A percentile compares a stretch with the other conserved stretches of the same genome.
phyloP scores from a whole-genome alignment of 1,140 invertebrate genomes.

The Trachymyrmex cornetzi region DNA sequence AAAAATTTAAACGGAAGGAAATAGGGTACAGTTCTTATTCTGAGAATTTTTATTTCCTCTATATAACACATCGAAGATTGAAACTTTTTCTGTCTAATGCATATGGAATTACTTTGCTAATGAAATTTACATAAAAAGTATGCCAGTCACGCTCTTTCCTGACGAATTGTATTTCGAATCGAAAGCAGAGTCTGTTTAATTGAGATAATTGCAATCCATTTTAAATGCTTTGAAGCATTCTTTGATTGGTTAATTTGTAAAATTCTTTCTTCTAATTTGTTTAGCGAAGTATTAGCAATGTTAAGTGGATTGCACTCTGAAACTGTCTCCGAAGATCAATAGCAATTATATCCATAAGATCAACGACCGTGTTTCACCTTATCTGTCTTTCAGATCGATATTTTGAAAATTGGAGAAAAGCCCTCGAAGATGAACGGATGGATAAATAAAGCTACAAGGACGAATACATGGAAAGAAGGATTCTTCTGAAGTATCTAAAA shows the following conservation, averaged over 20 bases:
- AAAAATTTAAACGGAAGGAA: background rate
- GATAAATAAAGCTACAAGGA: background rate
- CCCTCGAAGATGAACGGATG: background rate
- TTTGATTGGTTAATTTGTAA: too few species aligned
- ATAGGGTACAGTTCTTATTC: background rate
- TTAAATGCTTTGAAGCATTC: too few species aligned
- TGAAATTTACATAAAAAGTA: constrained; percentile 28
- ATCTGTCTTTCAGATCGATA: background rate
- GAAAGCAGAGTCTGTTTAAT: background rate
- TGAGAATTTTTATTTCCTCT: background rate
- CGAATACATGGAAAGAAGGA: background rate
- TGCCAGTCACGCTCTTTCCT: background rate
- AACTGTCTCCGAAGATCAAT: background rate
- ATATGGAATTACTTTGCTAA: constrained; percentile 13
- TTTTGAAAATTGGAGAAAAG: background rate
- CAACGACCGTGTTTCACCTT: background rate
- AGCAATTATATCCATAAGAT: background rate
- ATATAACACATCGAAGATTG: background rate
- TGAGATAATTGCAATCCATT: too few species aligned
- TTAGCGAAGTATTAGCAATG: too few species aligned
- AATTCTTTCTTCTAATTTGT: too few species aligned
- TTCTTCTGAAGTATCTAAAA: too few species aligned
- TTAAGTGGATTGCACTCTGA: too few species aligned
- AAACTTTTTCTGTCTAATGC: background rate
- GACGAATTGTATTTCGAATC: background rate